Percentiles rank a stretch among this genome's conserved stretches.
These are phyloP conservation scores for Trypoxylon attenuatum DNA, from an alignment of 2,888 invertebrate genomes.

Conservation along the genomic window DNA sequence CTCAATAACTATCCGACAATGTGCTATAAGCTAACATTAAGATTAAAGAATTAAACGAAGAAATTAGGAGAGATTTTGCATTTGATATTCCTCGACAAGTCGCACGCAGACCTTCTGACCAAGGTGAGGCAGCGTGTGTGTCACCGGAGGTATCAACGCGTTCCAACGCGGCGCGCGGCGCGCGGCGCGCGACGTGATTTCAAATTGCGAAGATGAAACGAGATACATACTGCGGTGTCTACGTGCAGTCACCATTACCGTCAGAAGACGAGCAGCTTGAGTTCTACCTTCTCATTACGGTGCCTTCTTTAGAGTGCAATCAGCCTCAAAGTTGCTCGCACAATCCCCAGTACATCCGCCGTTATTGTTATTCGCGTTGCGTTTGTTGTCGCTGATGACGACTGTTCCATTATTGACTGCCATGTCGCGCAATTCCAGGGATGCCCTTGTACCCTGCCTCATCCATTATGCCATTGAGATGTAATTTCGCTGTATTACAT, in stretches of 20 bases:
- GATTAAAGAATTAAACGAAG: too few relatives aligned
- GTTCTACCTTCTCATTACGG: conserved; percentile 32
- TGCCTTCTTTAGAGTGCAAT: conserved; percentile 14
- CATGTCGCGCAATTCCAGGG: background rate
- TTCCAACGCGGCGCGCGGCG: too few relatives aligned
- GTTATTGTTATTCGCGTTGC: conserved; percentile 2
- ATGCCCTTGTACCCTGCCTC: background rate
- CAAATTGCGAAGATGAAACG: conserved; percentile 30
- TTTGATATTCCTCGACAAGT: too few relatives aligned
- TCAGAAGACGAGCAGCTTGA: conserved; percentile 4
- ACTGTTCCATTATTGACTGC: conserved; percentile 14
- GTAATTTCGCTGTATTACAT: conserved; percentile 9
- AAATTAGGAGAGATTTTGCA: too few relatives aligned
- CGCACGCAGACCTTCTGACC: too few relatives aligned
- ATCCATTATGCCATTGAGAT: conserved; percentile 6
- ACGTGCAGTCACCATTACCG: conserved; percentile 6
- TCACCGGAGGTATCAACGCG: too few relatives aligned
- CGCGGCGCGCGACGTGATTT: conserved; percentile 9
- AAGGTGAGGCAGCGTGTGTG: too few relatives aligned
- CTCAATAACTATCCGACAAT: too few relatives aligned
- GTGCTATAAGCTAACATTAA: too few relatives aligned
- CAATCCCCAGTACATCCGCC: background rate
- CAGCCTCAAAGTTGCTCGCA: conserved; percentile 14
- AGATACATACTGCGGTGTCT: conserved; percentile 26
- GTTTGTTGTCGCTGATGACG: background rate